Percentiles rank a stretch among this genome's conserved stretches.
Conservation (phyloP, 2,113 vertebrate species). For the Microcebus griseorufus region DNA sequence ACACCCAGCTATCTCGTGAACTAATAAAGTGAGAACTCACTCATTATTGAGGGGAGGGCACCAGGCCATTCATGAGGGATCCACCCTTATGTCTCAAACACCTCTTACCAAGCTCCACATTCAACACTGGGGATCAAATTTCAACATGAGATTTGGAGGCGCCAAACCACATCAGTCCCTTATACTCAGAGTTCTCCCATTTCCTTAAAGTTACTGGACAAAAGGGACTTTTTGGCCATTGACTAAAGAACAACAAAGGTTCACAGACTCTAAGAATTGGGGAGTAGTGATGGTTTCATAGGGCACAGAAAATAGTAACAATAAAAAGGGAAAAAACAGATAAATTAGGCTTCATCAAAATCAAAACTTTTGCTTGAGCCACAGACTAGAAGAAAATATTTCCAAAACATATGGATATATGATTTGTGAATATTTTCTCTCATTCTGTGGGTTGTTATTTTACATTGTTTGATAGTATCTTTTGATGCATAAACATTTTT, state of each 20-base stretch:
- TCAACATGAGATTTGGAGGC: no score
- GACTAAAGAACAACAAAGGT: neutral
- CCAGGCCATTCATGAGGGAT: no score
- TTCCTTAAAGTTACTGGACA: neutral
- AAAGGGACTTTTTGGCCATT: neutral
- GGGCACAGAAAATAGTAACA: neutral
- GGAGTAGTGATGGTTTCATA: neutral
- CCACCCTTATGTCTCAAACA: no score
- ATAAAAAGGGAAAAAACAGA: neutral
- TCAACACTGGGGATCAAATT: no score
- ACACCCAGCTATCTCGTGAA: no score
- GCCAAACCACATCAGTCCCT: no score
- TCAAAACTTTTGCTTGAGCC: neutral
- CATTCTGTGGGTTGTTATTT: neutral
- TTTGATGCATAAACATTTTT: neutral
- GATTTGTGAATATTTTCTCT: neutral
- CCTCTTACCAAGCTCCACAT: no score
- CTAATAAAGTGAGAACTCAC: no score
- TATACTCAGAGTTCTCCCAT: neutral
- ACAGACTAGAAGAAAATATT: neutral
- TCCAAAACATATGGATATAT: neutral
- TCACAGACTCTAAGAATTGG: neutral
- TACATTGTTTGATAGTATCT: neutral
- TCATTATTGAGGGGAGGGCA: no score
- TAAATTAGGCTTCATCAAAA: neutral